A percentile compares a stretch with the other conserved stretches of the same genome.
Evolutionary conservation across 2,113 vertebrate genomes (phyloP).

Genomic region (Laticauda colubrina): DNA sequence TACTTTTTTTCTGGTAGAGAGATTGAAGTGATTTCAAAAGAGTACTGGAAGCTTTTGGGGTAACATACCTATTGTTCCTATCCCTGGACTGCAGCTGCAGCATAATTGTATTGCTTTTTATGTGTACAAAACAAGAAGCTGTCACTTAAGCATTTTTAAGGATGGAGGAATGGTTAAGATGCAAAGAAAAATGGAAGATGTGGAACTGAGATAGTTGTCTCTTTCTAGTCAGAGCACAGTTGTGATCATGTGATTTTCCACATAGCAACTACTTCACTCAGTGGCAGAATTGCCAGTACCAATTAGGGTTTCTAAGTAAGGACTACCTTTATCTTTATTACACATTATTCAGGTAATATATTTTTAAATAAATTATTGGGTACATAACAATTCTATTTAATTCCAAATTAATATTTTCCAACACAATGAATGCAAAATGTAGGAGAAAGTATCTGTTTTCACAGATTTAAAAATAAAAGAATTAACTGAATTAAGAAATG

Average conservation of each 20-base stretch:
- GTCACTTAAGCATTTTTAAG: not conserved
- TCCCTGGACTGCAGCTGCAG: not conserved
- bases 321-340: not conserved
- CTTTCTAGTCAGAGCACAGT: not conserved
- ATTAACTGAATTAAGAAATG: slow-evolving; percentile 1
- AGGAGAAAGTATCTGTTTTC: not conserved
- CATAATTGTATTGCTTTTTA: not conserved
- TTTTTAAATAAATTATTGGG: not conserved
- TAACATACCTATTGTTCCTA: not conserved
- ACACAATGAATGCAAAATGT: not conserved
- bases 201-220: not conserved
- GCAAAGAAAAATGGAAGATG: not conserved
- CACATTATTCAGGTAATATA: not conserved
- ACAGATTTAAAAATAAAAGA: slow-evolving; percentile 25
- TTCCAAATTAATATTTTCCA: not conserved
- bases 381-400: not conserved
- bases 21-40: not conserved
- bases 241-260: not conserved
- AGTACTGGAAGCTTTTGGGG: not conserved
- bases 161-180: not conserved
- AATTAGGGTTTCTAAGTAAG: not conserved
- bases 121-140: not conserved
- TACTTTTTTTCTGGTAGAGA: not conserved
- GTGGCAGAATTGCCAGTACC: not conserved
- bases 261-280: not conserved